Conservation (phyloP, 2,113 vertebrate species). For the Poeciliopsis retropinna region DNA sequence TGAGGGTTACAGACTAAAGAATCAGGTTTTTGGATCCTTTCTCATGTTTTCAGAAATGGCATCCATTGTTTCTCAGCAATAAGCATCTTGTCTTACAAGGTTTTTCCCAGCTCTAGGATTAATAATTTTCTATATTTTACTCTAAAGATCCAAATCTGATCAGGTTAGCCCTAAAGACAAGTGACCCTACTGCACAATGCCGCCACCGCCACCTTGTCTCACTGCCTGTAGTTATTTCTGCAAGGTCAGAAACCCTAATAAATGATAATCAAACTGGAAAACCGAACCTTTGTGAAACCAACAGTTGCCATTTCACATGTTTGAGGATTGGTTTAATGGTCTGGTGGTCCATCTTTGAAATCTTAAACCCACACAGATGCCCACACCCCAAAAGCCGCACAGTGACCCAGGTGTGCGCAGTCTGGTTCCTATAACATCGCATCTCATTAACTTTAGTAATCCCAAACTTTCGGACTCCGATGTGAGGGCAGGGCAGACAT, state of each 20-base stretch:
- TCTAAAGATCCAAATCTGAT: too few relatives aligned
- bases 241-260: too few relatives aligned
- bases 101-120: too few relatives aligned
- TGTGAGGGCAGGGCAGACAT: slow-evolving; percentile 90
- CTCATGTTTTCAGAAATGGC: background rate
- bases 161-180: too few relatives aligned
- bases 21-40: slow-evolving; percentile 10
- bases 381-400: background rate
- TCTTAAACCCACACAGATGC: background rate
- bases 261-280: too few relatives aligned
- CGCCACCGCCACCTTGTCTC: too few relatives aligned
- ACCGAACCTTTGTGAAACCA: background rate
- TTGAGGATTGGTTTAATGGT: background rate
- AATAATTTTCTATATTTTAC: too few relatives aligned
- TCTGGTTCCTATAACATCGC: background rate
- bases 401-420: background rate
- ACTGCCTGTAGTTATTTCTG: too few relatives aligned
- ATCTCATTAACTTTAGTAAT: slow-evolving; percentile 69
- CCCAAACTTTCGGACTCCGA: slow-evolving; percentile 87
- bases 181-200: too few relatives aligned
- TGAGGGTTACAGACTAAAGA: slow-evolving; percentile 8
- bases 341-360: background rate
- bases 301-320: background rate
- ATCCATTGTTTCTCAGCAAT: background rate
- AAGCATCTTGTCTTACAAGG: background rate